Conservation (phyloP, 2,113 vertebrate species). For the Caranx ignobilis region DNA sequence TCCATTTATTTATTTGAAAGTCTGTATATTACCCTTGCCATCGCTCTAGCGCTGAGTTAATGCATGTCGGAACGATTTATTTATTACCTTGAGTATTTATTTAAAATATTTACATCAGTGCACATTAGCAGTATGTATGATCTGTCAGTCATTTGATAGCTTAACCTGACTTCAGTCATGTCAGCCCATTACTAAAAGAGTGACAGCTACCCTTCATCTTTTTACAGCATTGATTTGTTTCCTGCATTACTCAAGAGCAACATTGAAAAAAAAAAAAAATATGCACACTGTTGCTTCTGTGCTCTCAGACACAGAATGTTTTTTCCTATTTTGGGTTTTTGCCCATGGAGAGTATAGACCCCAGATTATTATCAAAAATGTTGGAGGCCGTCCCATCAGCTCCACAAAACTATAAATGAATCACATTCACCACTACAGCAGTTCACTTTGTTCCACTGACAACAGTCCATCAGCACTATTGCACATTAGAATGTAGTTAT, state of each 20-base stretch:
- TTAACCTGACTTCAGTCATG: conserved; percentile 9
- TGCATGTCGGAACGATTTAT: conserved; percentile 35
- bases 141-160: conserved; percentile 30
- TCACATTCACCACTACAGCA: neutral
- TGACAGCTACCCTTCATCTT: conserved; percentile 40
- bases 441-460: neutral
- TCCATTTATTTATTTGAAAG: conserved; percentile 53
- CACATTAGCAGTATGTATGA: conserved; percentile 51
- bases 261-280: neutral
- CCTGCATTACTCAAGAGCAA: neutral
- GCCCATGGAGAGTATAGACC: neutral
- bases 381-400: neutral
- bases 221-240: neutral
- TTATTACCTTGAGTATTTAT: conserved; percentile 55
- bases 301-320: neutral
- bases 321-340: neutral
- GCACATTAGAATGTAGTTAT: neutral
- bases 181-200: conserved; percentile 21
- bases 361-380: neutral
- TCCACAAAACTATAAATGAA: neutral
- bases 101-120: conserved; percentile 59
- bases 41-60: conserved; percentile 55
- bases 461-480: neutral
- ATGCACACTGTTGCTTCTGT: neutral
- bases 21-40: conserved; percentile 47